phyloP scores from a whole-genome alignment of 2,797 vertebrate species.

The Picus viridis region DNA sequence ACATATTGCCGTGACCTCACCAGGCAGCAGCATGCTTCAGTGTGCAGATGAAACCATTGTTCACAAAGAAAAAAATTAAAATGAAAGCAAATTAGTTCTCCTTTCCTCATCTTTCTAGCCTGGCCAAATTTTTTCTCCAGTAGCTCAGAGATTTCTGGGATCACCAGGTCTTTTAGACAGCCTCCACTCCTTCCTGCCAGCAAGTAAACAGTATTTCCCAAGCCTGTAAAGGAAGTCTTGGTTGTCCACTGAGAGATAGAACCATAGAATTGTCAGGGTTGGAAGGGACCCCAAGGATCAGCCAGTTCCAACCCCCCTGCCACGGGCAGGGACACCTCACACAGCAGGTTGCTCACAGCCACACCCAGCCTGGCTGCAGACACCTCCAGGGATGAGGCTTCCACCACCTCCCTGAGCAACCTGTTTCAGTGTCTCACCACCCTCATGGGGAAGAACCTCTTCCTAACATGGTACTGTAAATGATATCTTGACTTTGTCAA shows the following conservation, averaged over 20 bases:
- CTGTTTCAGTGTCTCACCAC: too few relatives aligned
- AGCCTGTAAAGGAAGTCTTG: conserved; percentile 1
- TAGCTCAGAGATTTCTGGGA: not conserved
- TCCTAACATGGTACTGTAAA: not conserved
- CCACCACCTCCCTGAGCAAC: too few relatives aligned
- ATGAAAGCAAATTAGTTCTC: not conserved
- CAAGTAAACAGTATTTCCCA: not conserved
- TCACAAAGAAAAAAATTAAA: not conserved
- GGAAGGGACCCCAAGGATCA: too few relatives aligned
- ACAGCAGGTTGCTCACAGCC: too few relatives aligned
- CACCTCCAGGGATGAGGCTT: too few relatives aligned
- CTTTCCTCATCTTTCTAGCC: not conserved
- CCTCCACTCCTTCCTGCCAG: not conserved
- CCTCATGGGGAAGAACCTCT: too few relatives aligned
- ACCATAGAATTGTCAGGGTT: too few relatives aligned
- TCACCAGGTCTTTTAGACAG: not conserved
- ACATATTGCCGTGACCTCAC: conserved; percentile 2
- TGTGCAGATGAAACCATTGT: not conserved
- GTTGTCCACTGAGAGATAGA: not conserved
- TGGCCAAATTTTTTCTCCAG: not conserved
- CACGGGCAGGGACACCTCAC: too few relatives aligned
- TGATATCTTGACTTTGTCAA: not conserved
- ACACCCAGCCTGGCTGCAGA: too few relatives aligned
- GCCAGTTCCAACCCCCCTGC: too few relatives aligned
- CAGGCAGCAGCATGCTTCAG: not conserved